These are phyloP conservation scores for Bombus polaris DNA, from an alignment of 1,140 invertebrate genomes.

Conservation along the genomic window DNA sequence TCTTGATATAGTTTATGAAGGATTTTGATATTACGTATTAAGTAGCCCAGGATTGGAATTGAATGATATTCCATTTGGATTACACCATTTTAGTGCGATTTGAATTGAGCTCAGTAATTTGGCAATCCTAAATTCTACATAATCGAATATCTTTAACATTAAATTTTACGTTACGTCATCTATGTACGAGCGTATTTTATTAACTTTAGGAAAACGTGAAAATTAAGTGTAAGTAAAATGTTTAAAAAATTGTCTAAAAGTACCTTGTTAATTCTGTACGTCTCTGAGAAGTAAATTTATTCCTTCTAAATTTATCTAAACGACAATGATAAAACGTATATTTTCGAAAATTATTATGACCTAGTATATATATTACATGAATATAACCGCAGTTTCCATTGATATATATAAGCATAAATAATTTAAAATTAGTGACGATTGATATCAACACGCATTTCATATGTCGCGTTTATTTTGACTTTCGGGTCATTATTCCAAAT, in stretches of 20 bases:
- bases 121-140: no score
- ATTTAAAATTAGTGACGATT: neutral
- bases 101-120: neutral
- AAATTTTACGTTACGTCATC: no score
- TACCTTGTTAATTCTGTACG: neutral
- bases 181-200: no score
- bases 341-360: neutral
- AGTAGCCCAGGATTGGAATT: neutral
- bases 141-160: no score
- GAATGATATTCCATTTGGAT: no score
- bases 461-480: neutral
- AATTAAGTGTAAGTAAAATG: no score
- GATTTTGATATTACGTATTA: neutral
- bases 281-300: neutral
- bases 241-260: no score
- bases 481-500: constrained; percentile 21
- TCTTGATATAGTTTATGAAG: neutral
- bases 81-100: neutral
- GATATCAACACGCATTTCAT: neutral
- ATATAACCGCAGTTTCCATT: neutral
- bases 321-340: neutral
- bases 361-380: neutral
- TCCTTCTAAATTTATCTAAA: neutral
- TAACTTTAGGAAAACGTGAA: no score
- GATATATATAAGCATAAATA: neutral